These are phyloP conservation scores for Chaenogobius annularis DNA, from an alignment of 2,113 vertebrate genomes.

Conservation along the genomic window DNA sequence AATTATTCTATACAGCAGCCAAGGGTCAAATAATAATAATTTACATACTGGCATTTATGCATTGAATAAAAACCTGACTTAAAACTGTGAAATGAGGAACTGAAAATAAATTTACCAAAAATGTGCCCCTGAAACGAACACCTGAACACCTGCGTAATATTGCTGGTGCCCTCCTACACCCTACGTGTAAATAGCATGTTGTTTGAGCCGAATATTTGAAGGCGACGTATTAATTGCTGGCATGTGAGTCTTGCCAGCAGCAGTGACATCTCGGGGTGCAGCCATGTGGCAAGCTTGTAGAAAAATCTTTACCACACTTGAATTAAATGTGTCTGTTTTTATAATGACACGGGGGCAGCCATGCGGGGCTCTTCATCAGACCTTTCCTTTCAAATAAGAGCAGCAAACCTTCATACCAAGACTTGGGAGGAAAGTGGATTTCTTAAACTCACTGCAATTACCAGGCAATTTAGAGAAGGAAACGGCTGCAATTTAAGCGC, in stretches of 20 bases:
- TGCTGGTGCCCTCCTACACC: neutral
- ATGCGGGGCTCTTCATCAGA: constrained; percentile 39
- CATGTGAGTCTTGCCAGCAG: constrained; percentile 21
- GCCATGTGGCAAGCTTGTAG: constrained; percentile 31
- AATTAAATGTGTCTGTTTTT: constrained; percentile 53
- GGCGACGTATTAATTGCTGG: constrained; percentile 25
- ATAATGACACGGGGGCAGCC: constrained; percentile 43
- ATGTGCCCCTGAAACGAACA: neutral
- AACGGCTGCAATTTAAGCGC: constrained; percentile 26
- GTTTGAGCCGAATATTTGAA: constrained; percentile 23
- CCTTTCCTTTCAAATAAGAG: constrained; percentile 35
- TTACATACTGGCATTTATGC: too few relatives aligned
- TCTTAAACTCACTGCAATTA: constrained; percentile 19
- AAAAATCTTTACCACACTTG: constrained; percentile 31
- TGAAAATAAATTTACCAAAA: too few relatives aligned
- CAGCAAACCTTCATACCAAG: constrained; percentile 6
- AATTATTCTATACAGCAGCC: too few relatives aligned
- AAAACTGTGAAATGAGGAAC: too few relatives aligned
- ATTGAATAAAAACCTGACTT: too few relatives aligned
- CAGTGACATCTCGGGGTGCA: constrained; percentile 35
- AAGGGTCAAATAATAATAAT: too few relatives aligned
- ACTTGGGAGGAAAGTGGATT: constrained; percentile 9
- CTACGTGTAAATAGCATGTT: neutral
- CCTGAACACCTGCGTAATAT: neutral
- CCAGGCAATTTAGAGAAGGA: constrained; percentile 29